phyloP scores from a whole-genome alignment of 2,797 vertebrate genomes.

The Enteromius paludinosus region DNA sequence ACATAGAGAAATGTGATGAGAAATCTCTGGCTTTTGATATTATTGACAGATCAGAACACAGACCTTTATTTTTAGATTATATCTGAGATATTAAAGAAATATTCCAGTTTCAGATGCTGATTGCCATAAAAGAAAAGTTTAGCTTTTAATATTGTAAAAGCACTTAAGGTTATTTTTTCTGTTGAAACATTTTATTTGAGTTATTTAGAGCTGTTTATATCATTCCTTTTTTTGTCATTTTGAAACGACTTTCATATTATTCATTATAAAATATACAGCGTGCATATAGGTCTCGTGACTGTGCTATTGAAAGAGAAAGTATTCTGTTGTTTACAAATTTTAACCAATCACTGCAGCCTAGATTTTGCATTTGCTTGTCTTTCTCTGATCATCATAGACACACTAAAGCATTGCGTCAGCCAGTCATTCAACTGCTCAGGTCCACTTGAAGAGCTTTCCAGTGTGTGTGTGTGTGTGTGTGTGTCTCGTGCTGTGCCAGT shows the following conservation, averaged over 20 bases:
- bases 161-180: neutral
- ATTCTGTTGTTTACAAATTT: neutral
- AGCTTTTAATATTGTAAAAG: neutral
- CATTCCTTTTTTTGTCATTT: neutral
- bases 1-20: neutral
- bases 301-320: neutral
- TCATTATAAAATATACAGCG: neutral
- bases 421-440: constrained; percentile 40
- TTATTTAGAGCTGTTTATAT: neutral
- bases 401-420: constrained; percentile 44
- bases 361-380: neutral
- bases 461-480: constrained; percentile 29
- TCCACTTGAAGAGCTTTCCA: constrained; percentile 52
- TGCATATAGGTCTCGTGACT: neutral
- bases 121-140: neutral
- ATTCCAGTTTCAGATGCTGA: neutral
- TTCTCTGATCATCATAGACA: constrained; percentile 22
- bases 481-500: neutral
- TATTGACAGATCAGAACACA: neutral
- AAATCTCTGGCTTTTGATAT: neutral
- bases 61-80: neutral
- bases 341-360: neutral
- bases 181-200: neutral
- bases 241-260: neutral
- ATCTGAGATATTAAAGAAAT: neutral